Base-by-base conservation (phyloP, 2,888 invertebrate genomes). In the Plagiodera versicolora region DNA sequence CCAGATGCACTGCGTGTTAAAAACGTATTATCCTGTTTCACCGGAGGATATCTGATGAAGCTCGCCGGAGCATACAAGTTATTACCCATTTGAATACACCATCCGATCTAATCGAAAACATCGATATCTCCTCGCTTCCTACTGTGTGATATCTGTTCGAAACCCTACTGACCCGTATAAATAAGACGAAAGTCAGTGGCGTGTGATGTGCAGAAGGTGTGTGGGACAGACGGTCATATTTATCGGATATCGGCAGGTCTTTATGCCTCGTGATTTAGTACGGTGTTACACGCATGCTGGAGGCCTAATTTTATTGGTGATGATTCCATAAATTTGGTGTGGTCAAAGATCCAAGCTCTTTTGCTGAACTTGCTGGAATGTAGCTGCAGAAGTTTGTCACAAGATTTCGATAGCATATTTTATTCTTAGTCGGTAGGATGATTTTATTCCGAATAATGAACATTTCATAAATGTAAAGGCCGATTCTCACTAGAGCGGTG, bases 41-140 rank as follows among this genome's bases (percentile, higher is more conserved):
- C 50, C 44, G 30, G 20, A 50, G 56, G 53, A 53, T 44, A 54
- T 60, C 57, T 60, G 24, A 59, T 57, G 45, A 49, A 58, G 50
- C 67, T 24, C 67, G 28, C 56, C 65, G 60, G 63, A 64, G 53
- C 4, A 11, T 52, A 56, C 66, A 59, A 66, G 63, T 63, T 66
- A 68, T 66, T 64, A 61, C 64, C 58, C 35, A 52, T 48, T 48
- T 56, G 56, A 46, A 53, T 65, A 66, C 63, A 66, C 63, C 60
- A 55, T 58, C 62, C 67, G 60, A 66, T 64, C 61, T 65, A 61
- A 66, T 68, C 67, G 66, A 68, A 66, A 60, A 66, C 66, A 66
- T 66, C 66, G 65, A 66, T 64, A 66, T 60, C 60, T 61, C 61
- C 57, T 55, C 47, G 58, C 45, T 60, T 66, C 67, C 67, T 63